Conservation (phyloP, 2,797 vertebrate genomes). For the Sebastolobus alascanus region DNA sequence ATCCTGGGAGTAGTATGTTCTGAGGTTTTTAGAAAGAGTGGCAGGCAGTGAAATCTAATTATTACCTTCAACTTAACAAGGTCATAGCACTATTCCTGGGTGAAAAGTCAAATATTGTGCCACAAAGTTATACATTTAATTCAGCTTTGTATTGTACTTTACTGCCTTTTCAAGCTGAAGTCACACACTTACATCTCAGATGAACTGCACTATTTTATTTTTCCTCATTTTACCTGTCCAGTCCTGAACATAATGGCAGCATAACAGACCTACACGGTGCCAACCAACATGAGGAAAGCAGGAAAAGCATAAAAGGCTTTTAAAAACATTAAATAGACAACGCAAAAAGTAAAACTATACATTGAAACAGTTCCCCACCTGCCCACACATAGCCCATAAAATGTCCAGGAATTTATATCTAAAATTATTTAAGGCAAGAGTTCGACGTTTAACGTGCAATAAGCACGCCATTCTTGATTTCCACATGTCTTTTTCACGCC, state of each 20-base stretch:
- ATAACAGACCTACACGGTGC: background rate
- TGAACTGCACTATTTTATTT: background rate
- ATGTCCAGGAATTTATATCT: background rate
- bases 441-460: background rate
- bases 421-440: background rate
- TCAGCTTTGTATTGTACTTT: background rate
- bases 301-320: background rate
- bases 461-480: too few relatives aligned
- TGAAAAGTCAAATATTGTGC: slow-evolving; percentile 43
- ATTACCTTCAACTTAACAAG: slow-evolving; percentile 73
- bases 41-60: slow-evolving; percentile 70
- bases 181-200: background rate
- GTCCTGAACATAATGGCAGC: background rate
- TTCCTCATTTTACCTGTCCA: background rate
- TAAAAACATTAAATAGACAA: background rate
- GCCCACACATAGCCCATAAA: background rate
- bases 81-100: slow-evolving; percentile 68
- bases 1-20: slow-evolving; percentile 55
- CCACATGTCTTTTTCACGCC: too few relatives aligned
- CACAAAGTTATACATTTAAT: slow-evolving; percentile 4
- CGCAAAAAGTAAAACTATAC: background rate
- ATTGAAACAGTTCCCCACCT: background rate
- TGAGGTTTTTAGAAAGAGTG: slow-evolving; percentile 55
- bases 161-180: background rate
- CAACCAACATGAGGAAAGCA: background rate